Base-by-base conservation (phyloP, 2,888 invertebrate species). In the Athetis lepigone region DNA sequence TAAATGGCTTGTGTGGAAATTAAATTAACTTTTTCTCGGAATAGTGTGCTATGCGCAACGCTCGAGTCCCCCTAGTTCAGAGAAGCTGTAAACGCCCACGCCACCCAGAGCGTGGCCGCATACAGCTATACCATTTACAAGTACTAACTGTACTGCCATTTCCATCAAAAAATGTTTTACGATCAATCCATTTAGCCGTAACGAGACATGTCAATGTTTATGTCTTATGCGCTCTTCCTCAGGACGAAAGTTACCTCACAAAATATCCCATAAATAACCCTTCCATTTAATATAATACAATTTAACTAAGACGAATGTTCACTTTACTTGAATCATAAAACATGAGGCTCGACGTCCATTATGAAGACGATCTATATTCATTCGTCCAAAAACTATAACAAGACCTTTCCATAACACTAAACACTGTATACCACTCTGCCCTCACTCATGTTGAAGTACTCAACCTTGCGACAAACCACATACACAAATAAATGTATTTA, bases 1-100 rank as follows among this genome's bases (percentile, higher is more conserved):
- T 54, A 60, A 54, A 61, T 45, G 55, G 66, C 61, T 56, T 60
- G 51, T 57, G 77, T 77, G 75, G 57, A 77, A 82, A 85, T 86
- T 81, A 86, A 88, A 87, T 88, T 86, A 83, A 85, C 83, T 78
- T 85, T 87, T 91, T 88, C 88, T 81, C 61, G 78, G 88, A 87
- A 90, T 75, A 73, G 70, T 68, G 84, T 68, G 68, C 72, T 78
- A 80, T 72, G 66, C 60, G 61, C 77, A 75, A 71, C 70, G 77
- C 74, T 74, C 74, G 72, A 72, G 77, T 81, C 75, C 80, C 78
- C 77, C 50, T 80, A 82, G 76, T 87, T 86, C 81, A 84, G 80
- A 83, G 85, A 86, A 85, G 81, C 84, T 87, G 85, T 88, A 85
- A 86, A 82, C 87, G 72, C 85, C 88, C 81, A 86, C 86, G 70